Conservation (phyloP, 2,113 vertebrate genomes). For the Apistogramma diplotaenia region DNA sequence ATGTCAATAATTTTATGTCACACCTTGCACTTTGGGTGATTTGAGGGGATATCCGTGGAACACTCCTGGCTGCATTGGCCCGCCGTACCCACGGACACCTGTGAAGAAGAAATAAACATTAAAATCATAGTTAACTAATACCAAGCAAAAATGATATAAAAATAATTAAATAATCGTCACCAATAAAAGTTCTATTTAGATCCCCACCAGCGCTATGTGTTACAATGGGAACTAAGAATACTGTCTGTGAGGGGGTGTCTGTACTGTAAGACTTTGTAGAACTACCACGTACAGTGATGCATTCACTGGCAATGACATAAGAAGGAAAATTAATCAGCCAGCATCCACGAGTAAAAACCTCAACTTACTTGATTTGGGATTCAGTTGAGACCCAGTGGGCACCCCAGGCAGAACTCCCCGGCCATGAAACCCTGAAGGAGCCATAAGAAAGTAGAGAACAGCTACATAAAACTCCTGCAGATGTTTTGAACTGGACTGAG, state of each 20-base stretch:
- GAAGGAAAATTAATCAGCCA: neutral
- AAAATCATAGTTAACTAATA: neutral
- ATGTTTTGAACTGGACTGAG: neutral
- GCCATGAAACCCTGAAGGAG: slow-evolving; percentile 80
- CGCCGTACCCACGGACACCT: slow-evolving; percentile 83
- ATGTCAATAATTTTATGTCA: neutral
- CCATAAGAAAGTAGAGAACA: neutral
- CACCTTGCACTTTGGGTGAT: slow-evolving; percentile 89
- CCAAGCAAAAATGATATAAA: neutral
- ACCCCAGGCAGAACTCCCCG: slow-evolving; percentile 94
- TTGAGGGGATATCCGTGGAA: slow-evolving; percentile 97
- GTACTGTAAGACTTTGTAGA: neutral
- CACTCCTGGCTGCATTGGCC: slow-evolving; percentile 85
- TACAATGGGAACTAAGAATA: neutral
- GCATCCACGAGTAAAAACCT: neutral
- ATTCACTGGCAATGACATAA: neutral
- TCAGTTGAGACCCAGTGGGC: slow-evolving; percentile 87
- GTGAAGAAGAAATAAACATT: neutral
- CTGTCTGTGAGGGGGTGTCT: neutral
- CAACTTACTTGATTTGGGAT: slow-evolving; percentile 80
- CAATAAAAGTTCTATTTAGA: too few relatives aligned
- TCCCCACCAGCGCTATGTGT: neutral
- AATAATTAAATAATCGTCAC: neutral
- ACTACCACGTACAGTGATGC: neutral
- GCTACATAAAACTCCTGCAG: neutral